Conservation (phyloP, 2,888 invertebrate species). For the Sesamia inferens region DNA sequence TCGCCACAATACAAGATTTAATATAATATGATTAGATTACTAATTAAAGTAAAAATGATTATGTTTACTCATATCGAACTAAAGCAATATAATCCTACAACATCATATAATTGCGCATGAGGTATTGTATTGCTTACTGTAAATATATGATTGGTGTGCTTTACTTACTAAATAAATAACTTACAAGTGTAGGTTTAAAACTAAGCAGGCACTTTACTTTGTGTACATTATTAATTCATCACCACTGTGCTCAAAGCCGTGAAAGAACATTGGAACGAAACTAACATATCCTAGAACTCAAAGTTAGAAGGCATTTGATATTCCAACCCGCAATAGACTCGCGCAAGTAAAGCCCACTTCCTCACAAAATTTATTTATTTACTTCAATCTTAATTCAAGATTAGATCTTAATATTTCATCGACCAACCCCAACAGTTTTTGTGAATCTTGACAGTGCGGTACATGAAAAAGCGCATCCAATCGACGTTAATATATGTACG, state of each 20-base stretch:
- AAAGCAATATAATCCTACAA: too few species aligned
- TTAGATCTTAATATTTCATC: background rate
- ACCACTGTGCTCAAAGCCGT: background rate
- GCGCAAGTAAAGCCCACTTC: background rate
- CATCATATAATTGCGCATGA: too few species aligned
- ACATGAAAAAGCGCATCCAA: background rate
- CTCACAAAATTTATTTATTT: background rate
- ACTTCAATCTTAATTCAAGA: background rate
- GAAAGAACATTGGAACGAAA: background rate
- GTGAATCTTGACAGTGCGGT: background rate
- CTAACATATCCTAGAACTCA: background rate
- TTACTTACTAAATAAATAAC: too few species aligned
- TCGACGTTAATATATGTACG: background rate
- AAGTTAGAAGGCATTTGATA: background rate
- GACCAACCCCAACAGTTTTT: background rate
- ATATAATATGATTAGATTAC: too few species aligned
- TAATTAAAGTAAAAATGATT: too few species aligned
- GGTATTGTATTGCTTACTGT: background rate
- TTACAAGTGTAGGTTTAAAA: too few species aligned
- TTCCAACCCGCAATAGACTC: background rate
- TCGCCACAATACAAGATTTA: slow-evolving; percentile 3
- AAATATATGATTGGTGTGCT: too few species aligned
- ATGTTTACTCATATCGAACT: too few species aligned
- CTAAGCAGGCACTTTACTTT: too few species aligned
- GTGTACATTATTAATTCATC: too few species aligned